Conservation (phyloP, 2,888 invertebrate species). For the Tetragonisca angustula region DNA sequence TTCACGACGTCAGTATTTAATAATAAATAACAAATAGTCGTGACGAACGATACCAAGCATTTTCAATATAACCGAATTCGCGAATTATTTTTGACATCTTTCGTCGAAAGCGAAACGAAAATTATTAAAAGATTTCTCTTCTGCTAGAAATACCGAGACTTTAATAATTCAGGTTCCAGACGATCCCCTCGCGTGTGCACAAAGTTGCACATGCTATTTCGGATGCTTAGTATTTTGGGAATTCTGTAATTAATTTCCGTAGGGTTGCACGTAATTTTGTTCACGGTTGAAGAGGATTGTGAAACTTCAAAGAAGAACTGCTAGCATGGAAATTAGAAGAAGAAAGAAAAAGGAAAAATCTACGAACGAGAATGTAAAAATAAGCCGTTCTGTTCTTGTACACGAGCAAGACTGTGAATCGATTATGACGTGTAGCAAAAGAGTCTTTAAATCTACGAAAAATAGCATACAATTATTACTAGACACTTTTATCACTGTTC, state of each 20-base stretch:
- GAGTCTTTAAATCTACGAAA: background rate
- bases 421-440: constrained; percentile 18
- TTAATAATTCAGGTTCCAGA: background rate
- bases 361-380: constrained; percentile 34
- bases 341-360: background rate
- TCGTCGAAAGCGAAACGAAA: background rate
- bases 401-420: constrained; percentile 36
- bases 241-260: background rate
- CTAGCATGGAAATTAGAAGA: background rate
- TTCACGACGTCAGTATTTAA: constrained; percentile 18
- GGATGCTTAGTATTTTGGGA: background rate
- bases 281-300: background rate
- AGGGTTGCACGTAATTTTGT: background rate
- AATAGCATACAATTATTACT: no score
- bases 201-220: background rate
- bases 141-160: background rate
- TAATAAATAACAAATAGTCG: constrained; percentile 30
- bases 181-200: background rate
- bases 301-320: constrained; percentile 3
- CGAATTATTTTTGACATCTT: constrained; percentile 7
- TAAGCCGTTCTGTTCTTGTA: constrained; percentile 31
- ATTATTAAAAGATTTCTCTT: background rate
- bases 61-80: constrained; percentile 22
- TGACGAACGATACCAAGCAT: constrained; percentile 1
- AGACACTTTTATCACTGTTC: no score